phyloP scores from a whole-genome alignment of 2,888 invertebrate species.

The Clitarchus hookeri region DNA sequence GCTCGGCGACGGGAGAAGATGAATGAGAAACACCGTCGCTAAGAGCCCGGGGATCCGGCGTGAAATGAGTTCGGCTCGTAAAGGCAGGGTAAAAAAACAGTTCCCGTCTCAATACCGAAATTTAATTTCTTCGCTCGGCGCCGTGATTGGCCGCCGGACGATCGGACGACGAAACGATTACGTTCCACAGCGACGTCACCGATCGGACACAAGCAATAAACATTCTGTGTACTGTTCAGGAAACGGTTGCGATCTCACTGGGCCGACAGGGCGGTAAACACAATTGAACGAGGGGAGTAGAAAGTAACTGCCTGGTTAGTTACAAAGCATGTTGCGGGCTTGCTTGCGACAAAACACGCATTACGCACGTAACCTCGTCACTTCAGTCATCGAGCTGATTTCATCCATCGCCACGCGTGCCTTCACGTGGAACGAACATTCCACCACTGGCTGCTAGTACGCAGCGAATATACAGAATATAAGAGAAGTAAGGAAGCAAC shows the following conservation, averaged over 20 bases:
- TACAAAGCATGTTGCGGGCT: too few relatives aligned
- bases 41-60: neutral
- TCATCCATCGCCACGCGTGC: too few relatives aligned
- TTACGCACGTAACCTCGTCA: neutral
- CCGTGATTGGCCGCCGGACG: neutral
- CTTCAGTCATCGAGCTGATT: too few relatives aligned
- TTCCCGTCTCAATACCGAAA: conserved; percentile 1
- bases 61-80: conserved; percentile 2
- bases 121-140: neutral
- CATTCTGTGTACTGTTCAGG: neutral
- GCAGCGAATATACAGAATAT: too few relatives aligned
- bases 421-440: too few relatives aligned
- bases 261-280: neutral
- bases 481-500: too few relatives aligned
- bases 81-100: neutral
- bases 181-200: neutral
- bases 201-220: neutral
- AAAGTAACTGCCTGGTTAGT: neutral
- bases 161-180: neutral
- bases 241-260: neutral
- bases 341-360: neutral
- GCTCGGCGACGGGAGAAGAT: neutral
- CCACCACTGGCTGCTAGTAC: too few relatives aligned
- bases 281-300: neutral
- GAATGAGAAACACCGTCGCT: neutral